Base-by-base conservation (phyloP, 1,140 invertebrate genomes). In the Cepaea nemoralis region DNA sequence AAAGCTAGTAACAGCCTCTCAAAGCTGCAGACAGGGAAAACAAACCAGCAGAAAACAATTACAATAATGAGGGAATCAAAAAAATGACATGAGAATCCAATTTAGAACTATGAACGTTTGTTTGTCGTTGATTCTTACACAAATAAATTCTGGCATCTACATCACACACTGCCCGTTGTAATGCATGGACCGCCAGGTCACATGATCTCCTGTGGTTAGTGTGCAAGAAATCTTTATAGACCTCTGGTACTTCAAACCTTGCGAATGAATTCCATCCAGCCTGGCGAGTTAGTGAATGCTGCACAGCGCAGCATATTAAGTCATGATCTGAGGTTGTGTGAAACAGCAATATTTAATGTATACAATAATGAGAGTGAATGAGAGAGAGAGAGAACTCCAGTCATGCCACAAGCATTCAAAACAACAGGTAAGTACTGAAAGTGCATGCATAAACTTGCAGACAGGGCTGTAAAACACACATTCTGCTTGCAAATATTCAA, bases 41-140 rank as follows among this genome's bases (percentile, higher is more conserved):
- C 19, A 39, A 39, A 2, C 12, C 40, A 45, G 69, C n/a, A 40
- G 31, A 33, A 48, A 74, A 50, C 12, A 42, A 27, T 74, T 74
- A 74, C 71, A 74, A 14, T 48, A 74, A 74, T 74, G 71, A 48
- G 40, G n/a, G n/a, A n/a, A n/a, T n/a, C n/a, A n/a, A 74, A 73
- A 2, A 73, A 74, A 50, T 45, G 71, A 74, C 31, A 42, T 74
- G 40, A 40, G 39, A 42, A 40, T 70, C 69, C 69, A 70, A 70
- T 70, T 63, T 63, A 27, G 59, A 31, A 6, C 16, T 75, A 8
- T 77, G 75, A 42, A 33, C 33, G n/a, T 16, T 69, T 69, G 77
- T 78, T 78, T 78, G 77, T 78, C 77, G 77, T 78, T 78, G 77
- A 78, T 78, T 78, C 77, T 78, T 78, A 78, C 77, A 78, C 77